Evolutionary conservation across 2,113 vertebrate genomes (phyloP).

Genomic region (Elephantulus edwardii): DNA sequence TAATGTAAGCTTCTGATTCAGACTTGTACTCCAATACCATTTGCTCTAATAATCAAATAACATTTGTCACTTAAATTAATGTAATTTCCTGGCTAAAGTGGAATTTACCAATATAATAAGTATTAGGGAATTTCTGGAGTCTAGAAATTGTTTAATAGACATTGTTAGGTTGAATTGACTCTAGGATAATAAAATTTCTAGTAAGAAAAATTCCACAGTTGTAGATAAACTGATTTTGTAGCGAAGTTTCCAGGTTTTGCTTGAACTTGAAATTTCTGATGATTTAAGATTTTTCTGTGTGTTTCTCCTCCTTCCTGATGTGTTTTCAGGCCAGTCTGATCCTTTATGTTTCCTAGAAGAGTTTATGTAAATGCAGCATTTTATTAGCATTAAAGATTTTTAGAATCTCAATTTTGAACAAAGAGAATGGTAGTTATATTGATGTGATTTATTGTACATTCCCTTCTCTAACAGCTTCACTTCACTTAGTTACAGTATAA

Average conservation of each 20-base stretch:
- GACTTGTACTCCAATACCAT: background rate
- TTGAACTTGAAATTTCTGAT: slow-evolving; percentile 28
- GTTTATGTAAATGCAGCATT: background rate
- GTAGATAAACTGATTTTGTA: background rate
- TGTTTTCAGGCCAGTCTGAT: slow-evolving; percentile 2
- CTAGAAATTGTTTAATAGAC: slow-evolving; percentile 28
- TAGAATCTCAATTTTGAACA: slow-evolving; percentile 17
- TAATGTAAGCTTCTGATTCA: slow-evolving; percentile 2
- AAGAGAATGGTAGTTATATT: background rate
- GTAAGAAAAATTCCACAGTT: slow-evolving; percentile 2
- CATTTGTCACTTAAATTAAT: background rate
- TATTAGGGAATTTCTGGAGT: slow-evolving; percentile 9
- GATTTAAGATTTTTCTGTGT: background rate
- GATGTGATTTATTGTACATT: background rate
- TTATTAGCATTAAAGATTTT: slow-evolving; percentile 5
- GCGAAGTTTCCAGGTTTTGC: background rate
- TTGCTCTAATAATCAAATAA: background rate
- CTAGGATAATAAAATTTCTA: slow-evolving; percentile 26
- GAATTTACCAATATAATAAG: slow-evolving; percentile 25
- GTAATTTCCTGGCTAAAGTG: background rate
- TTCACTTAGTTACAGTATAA: background rate
- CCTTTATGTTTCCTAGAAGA: background rate
- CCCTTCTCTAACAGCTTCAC: background rate
- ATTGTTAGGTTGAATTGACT: background rate
- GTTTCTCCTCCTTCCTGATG: background rate